Evolutionary conservation across 2,888 invertebrate species (phyloP), one percentile per base, ranked within the genome.

Genomic region (Holacanthella duospinosa): DNA sequence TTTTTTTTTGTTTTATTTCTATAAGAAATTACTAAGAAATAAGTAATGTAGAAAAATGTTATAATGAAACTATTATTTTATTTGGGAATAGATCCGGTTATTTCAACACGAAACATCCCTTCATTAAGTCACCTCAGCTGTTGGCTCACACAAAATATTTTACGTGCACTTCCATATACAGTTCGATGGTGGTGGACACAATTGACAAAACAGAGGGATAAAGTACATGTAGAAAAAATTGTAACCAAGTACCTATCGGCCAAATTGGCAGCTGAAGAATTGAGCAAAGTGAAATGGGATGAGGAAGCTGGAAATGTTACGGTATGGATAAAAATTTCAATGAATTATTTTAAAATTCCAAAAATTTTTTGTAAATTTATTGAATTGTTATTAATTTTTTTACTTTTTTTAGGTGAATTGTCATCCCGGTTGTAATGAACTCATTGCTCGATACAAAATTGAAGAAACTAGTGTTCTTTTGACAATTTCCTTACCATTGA

Each of bases 381-480:
- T 6, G 6, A 53, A 58, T 59, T 64, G 12, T 21, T 28, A n/a
- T 58, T 58, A 1, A 25, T 19, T 29, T 43, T 62, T 56, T 54
- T 43, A 25, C 28, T 62, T 36, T 43, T 55, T 57, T 55, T 73
- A 88, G 86, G 81, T 91, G 24, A 84, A 84, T 71, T 84, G 89
- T 25, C 84, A 87, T 74, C 82, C 83, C 64, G 82, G 84, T 19
- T 82, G 86, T 1, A 79, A 87, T 66, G 92, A 93, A 81, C 87
- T 93, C 56, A 79, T 85, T 43, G 92, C 93, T 25, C 80, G 83
- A 19, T 92, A 93, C 77, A 82, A 83, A 24, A 84, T 94, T 69
- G 93, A 91, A 74, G 92, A 92, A 68, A 85, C 85, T 0, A 82
- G 82, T 68, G 84, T 94, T 77, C 89, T 90, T 77, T 80, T 96